Evolutionary conservation across 1,140 invertebrate genomes (phyloP), one percentile per base, ranked within the genome.

Genomic region (Diabrotica virgifera): DNA sequence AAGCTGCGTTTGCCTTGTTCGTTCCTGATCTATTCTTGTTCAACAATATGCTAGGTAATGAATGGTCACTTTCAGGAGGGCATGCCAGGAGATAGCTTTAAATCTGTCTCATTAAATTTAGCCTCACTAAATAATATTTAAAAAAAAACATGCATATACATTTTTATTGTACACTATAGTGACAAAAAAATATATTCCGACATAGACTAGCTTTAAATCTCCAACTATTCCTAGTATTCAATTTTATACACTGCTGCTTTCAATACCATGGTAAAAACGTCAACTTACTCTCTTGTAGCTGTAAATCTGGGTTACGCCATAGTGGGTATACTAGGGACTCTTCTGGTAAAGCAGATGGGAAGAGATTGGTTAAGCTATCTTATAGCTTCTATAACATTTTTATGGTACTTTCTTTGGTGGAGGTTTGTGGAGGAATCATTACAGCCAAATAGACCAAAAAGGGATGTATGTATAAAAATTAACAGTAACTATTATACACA

Each of bases 381-480:
- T 62, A 82, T 86, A 56, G 82, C 86, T 46, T 67, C 78, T 35
- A 59, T 83, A 8, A 82, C 84, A 3, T 71, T 87, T 2, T 70
- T 89, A 37, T 91, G 89, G 89, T 87, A 87, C 65, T 80, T 89
- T 11, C 66, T 87, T 0, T 92, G 90, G 84, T 82, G 84, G 71
- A 71, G 86, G 52, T 82, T 90, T 58, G 87, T 89, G 13, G 87
- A 85, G 75, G 87, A 91, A 68, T 80, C 80, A 9, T 59, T 78
- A 7, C 70, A 77, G 65, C 77, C 77, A 5, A 78, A 78, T 65
- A 55, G 73, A 60, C 77, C 78, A 6, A 78, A 75, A 56, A 59
- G 76, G 70, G 76, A 78, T 66, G 77, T 78, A 71, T 69, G 67
- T 67, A 57, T 56, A 56, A 61, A 63, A 10, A 40, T 37, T 57